These are phyloP conservation scores for Tragelaphus strepsiceros DNA, from an alignment of 2,113 vertebrate genomes.

Conservation along the genomic window DNA sequence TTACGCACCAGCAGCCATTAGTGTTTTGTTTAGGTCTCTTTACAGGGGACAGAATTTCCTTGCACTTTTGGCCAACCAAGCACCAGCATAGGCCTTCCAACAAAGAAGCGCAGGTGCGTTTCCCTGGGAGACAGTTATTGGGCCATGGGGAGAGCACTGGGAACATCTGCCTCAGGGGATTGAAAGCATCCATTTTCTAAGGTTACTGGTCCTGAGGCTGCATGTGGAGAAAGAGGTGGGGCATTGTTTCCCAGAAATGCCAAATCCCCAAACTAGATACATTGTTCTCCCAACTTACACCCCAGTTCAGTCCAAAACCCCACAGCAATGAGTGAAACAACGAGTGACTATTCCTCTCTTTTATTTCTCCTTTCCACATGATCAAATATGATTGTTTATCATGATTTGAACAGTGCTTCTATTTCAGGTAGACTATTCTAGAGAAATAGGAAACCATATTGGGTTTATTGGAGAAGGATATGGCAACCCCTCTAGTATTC, in stretches of 20 bases:
- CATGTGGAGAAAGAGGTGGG: background rate
- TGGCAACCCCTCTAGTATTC: background rate
- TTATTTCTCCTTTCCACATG: background rate
- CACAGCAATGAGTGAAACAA: background rate
- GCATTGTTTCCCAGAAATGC: background rate
- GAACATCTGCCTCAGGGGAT: background rate
- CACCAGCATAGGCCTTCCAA: background rate
- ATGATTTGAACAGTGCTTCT: background rate
- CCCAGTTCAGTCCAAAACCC: background rate
- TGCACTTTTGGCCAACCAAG: background rate
- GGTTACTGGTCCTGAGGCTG: background rate
- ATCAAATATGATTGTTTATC: background rate
- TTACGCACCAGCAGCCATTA: background rate
- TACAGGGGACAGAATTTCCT: too few species aligned
- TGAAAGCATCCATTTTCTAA: background rate
- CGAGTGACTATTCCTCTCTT: background rate
- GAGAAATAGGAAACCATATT: background rate
- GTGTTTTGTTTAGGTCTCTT: background rate
- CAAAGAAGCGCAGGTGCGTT: background rate
- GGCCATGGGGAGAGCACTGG: background rate
- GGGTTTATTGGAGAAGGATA: background rate
- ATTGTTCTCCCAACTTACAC: background rate
- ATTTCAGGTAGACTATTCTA: background rate
- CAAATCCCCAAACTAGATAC: background rate
- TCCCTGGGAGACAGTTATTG: background rate